Conservation (phyloP, 2,888 invertebrate genomes). For the Perdita meconis region DNA sequence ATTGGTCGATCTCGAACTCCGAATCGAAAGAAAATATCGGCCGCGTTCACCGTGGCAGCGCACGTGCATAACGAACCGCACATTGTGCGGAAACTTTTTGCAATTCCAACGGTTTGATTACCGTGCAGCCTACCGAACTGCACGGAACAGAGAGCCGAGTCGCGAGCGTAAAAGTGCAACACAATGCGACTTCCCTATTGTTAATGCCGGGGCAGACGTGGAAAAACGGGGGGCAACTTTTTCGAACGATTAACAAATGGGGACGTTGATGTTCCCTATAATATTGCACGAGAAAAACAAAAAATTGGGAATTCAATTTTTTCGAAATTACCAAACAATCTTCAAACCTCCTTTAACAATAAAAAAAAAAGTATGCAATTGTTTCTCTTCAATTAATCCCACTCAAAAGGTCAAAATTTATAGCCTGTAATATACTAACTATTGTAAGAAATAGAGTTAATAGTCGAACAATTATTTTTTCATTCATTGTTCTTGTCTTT, state of each 20-base stretch:
- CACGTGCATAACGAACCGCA: slow-evolving; percentile 66
- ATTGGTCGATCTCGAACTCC: slow-evolving; percentile 28
- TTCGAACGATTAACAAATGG: slow-evolving; percentile 14
- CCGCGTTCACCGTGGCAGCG: slow-evolving; percentile 33
- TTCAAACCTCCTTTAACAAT: too few relatives aligned
- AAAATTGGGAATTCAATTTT: not conserved
- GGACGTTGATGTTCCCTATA: not conserved
- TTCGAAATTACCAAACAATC: too few relatives aligned
- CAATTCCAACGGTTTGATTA: slow-evolving; percentile 55
- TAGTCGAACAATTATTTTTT: too few relatives aligned
- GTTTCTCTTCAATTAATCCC: too few relatives aligned
- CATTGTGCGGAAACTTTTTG: slow-evolving; percentile 53
- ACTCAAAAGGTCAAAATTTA: too few relatives aligned
- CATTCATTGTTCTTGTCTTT: too few relatives aligned
- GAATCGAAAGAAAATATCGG: slow-evolving; percentile 51
- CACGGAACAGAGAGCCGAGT: not conserved
- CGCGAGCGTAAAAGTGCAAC: slow-evolving; percentile 20
- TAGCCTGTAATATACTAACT: too few relatives aligned
- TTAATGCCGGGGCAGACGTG: not conserved
- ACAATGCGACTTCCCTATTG: slow-evolving; percentile 21
- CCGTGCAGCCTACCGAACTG: slow-evolving; percentile 41
- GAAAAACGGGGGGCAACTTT: not conserved
- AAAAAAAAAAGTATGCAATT: too few relatives aligned
- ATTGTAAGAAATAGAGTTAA: too few relatives aligned
- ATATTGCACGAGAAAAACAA: not conserved